phyloP scores from a whole-genome alignment of 1,140 invertebrate species.

The Aphelinus certus region DNA sequence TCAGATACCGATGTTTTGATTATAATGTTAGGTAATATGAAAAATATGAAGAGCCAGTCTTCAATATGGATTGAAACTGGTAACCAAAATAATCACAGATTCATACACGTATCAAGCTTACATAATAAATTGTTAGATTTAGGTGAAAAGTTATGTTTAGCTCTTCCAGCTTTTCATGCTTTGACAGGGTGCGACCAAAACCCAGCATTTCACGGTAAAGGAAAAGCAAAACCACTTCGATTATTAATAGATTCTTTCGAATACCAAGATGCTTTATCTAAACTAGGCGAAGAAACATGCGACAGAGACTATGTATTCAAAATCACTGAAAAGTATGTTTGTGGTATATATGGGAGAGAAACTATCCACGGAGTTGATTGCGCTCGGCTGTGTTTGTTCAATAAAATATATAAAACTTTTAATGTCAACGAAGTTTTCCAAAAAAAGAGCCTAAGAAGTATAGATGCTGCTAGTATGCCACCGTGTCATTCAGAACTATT shows the following conservation, averaged over 20 bases:
- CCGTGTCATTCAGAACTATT: no score
- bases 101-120: conserved; percentile 39
- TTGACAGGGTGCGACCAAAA: conserved; percentile 46
- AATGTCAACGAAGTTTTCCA: no score
- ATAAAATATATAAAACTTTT: no score
- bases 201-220: conserved; percentile 40
- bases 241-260: conserved; percentile 29
- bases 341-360: conserved; percentile 38
- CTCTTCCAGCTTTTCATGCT: conserved; percentile 46
- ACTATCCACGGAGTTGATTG: background rate
- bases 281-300: conserved; percentile 17
- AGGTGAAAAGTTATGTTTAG: conserved; percentile 38
- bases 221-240: conserved; percentile 41
- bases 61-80: conserved; percentile 36
- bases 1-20: conserved; percentile 47
- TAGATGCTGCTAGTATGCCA: no score
- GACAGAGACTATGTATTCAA: conserved; percentile 23
- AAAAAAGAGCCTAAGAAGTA: no score
- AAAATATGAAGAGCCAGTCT: no score
- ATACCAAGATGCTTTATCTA: conserved; percentile 30
- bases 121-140: conserved; percentile 28
- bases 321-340: conserved; percentile 42
- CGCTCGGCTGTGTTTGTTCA: no score
- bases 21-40: conserved; percentile 48
- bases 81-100: conserved; percentile 15